Evolutionary conservation across 1,140 invertebrate genomes (phyloP).

Genomic region (Listronotus bonariensis): DNA sequence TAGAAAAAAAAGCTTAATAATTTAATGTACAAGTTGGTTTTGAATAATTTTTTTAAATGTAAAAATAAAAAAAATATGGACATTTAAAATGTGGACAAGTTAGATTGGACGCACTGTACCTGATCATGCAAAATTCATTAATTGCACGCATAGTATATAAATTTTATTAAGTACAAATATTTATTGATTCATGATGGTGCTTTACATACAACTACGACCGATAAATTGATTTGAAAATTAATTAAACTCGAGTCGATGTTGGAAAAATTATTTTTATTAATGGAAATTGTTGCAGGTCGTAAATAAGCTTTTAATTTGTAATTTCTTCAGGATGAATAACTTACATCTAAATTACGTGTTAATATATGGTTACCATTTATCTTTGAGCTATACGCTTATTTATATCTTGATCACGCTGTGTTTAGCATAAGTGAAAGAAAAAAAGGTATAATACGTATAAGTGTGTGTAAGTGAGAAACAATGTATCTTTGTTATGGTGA

Average conservation of each 20-base stretch:
- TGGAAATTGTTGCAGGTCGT: constrained; percentile 17
- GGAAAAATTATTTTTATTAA: constrained; percentile 10
- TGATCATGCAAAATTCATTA: too few species aligned
- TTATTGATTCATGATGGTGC: too few species aligned
- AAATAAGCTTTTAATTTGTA: constrained; percentile 21
- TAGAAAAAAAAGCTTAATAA: too few species aligned
- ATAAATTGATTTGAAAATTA: constrained; percentile 4
- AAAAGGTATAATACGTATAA: not conserved
- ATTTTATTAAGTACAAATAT: too few species aligned
- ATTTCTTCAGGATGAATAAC: constrained; percentile 22
- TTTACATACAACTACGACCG: not conserved
- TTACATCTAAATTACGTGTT: constrained; percentile 31
- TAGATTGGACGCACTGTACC: too few species aligned
- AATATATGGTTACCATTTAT: constrained; percentile 26
- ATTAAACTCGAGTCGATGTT: not conserved
- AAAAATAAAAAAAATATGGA: too few species aligned
- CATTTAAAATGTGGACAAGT: too few species aligned
- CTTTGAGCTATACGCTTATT: constrained; percentile 13
- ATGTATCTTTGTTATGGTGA: constrained; percentile 1
- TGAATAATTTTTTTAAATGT: too few species aligned
- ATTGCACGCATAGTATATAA: too few species aligned
- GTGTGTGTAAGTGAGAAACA: constrained; percentile 5
- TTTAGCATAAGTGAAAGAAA: not conserved
- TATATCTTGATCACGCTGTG: constrained; percentile 26
- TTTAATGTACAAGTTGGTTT: too few species aligned